phyloP scores from a whole-genome alignment of 2,888 invertebrate species.

The Nymphalis polychloros region DNA sequence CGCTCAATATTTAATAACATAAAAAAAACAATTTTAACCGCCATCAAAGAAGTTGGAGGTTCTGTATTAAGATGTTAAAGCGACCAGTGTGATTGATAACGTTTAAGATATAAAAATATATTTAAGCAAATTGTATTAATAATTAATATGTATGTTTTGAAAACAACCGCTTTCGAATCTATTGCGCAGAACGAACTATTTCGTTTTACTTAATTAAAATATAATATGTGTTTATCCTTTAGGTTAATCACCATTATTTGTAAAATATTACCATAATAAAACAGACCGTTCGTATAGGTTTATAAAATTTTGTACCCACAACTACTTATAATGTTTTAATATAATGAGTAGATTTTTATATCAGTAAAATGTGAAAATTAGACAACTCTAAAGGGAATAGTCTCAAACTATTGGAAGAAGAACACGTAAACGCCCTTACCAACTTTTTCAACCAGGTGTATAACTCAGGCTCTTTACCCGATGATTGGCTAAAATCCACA shows the following conservation, averaged over 20 bases:
- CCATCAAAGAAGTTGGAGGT: too few relatives aligned
- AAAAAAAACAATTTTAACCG: background rate
- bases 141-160: conserved; percentile 9
- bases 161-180: conserved; percentile 21
- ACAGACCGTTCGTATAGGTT: conserved; percentile 5
- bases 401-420: too few relatives aligned
- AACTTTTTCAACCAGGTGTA: too few relatives aligned
- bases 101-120: conserved; percentile 8
- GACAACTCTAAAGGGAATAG: background rate
- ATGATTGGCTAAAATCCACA: too few relatives aligned
- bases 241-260: background rate
- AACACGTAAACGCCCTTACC: too few relatives aligned
- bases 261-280: background rate
- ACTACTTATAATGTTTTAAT: conserved; percentile 12
- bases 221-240: background rate
- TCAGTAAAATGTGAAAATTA: background rate
- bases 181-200: background rate
- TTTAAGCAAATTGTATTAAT: conserved; percentile 16
- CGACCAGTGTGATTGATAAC: conserved; percentile 1
- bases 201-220: conserved; percentile 2
- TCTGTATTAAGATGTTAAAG: background rate
- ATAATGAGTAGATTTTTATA: conserved; percentile 23
- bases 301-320: conserved; percentile 19
- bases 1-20: background rate
- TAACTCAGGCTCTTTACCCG: too few relatives aligned